A percentile compares a stretch with the other conserved stretches of the same genome.
Conservation (phyloP, 2,113 vertebrate genomes). For the Tonatia bakeri region DNA sequence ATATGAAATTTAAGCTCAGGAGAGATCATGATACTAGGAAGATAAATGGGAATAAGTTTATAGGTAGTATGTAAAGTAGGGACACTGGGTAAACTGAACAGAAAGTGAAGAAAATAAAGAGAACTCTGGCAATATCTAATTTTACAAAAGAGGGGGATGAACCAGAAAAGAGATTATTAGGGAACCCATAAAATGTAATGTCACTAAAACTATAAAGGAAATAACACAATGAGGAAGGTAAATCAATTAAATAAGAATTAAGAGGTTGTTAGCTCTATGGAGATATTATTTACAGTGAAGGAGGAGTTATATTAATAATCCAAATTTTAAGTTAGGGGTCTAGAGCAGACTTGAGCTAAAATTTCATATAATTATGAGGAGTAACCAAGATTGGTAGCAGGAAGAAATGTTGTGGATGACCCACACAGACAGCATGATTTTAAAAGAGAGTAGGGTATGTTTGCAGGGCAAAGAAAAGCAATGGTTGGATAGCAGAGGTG, state of each 20-base stretch:
- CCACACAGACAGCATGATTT: neutral
- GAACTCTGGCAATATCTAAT: neutral
- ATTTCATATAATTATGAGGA: neutral
- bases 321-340: neutral
- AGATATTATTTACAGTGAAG: neutral
- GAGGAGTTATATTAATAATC: neutral
- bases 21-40: neutral
- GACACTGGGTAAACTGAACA: neutral
- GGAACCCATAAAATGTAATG: neutral
- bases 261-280: neutral
- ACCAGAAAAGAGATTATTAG: neutral
- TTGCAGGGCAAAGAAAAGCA: neutral
- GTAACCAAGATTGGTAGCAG: neutral
- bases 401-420: neutral
- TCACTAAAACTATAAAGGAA: neutral
- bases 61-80: neutral
- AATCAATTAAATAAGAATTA: neutral
- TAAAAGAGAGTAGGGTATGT: neutral
- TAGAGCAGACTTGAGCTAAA: neutral
- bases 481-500: neutral
- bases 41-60: neutral
- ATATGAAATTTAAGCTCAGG: neutral
- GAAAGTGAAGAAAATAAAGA: neutral
- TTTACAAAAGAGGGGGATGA: neutral
- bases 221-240: neutral